Conservation (phyloP, 2,113 vertebrate species). For the Syrrhaptes paradoxus region DNA sequence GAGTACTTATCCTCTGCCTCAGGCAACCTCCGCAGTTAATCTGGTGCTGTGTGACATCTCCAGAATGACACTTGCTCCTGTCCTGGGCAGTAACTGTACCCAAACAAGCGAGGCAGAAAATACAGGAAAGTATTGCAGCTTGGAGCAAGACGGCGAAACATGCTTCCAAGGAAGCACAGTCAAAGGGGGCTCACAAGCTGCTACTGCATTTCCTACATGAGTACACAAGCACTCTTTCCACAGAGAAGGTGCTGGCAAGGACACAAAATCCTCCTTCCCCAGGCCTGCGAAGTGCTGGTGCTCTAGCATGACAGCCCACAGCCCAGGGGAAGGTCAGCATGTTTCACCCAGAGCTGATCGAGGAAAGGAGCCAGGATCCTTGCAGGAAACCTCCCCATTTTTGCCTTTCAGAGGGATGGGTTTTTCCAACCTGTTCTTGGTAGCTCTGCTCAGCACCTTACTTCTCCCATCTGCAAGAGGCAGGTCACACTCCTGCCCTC, state of each 20-base stretch:
- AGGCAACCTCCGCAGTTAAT: conserved; percentile 80
- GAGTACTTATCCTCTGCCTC: conserved; percentile 66
- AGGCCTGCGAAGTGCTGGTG: neutral
- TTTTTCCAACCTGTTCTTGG: neutral
- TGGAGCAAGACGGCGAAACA: neutral
- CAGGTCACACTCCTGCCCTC: accelerated
- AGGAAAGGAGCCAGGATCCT: neutral
- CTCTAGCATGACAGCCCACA: accelerated
- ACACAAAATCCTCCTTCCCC: neutral
- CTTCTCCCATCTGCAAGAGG: neutral
- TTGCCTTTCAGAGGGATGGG: neutral
- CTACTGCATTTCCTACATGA: neutral
- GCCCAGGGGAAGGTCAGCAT: neutral
- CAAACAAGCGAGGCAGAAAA: neutral
- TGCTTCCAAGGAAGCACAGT: neutral
- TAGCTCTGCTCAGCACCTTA: neutral
- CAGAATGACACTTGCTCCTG: neutral
- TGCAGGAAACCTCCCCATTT: neutral
- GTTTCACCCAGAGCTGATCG: neutral
- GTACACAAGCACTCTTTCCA: neutral
- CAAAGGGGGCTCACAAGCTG: neutral
- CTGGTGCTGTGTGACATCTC: neutral
- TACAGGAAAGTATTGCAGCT: neutral
- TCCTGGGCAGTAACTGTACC: neutral
- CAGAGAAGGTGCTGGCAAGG: neutral